These are phyloP conservation scores for Brienomyrus brachyistius DNA, from an alignment of 2,113 vertebrate genomes.

Conservation along the genomic window DNA sequence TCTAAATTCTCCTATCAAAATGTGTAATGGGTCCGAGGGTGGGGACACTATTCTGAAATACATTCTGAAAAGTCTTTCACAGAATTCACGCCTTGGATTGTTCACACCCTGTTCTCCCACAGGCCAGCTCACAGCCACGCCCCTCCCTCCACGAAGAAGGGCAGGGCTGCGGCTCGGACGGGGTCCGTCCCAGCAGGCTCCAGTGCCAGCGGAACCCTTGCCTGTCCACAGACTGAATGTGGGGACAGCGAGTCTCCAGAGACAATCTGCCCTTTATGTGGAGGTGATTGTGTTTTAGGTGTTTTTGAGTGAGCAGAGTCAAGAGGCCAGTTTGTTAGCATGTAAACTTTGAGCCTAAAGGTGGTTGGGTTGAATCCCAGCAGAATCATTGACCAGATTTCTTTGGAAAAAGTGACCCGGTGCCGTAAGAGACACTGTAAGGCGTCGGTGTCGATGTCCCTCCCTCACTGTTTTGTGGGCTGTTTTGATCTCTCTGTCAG, in stretches of 20 bases:
- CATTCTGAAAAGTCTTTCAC: background rate
- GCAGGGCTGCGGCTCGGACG: background rate
- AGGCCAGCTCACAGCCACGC: background rate
- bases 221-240: background rate
- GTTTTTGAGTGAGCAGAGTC: background rate
- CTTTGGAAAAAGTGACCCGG: background rate
- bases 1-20: background rate
- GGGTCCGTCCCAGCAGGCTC: conserved; percentile 11
- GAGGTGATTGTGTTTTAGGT: conserved; percentile 40
- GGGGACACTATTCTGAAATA: background rate
- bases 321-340: background rate
- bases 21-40: background rate
- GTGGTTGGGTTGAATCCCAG: background rate
- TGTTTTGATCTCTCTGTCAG: conserved; percentile 30
- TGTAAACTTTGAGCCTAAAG: background rate
- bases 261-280: conserved; percentile 61
- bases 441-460: background rate
- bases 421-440: background rate
- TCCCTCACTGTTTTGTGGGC: background rate
- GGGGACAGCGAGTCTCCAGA: conserved; percentile 1
- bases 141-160: background rate
- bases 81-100: background rate
- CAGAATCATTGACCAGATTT: background rate
- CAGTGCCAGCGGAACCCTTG: background rate
- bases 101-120: background rate